Evolutionary conservation across 2,797 vertebrate genomes (phyloP), one percentile per base, ranked within the genome.

Genomic region (Myotis vivesi): DNA sequence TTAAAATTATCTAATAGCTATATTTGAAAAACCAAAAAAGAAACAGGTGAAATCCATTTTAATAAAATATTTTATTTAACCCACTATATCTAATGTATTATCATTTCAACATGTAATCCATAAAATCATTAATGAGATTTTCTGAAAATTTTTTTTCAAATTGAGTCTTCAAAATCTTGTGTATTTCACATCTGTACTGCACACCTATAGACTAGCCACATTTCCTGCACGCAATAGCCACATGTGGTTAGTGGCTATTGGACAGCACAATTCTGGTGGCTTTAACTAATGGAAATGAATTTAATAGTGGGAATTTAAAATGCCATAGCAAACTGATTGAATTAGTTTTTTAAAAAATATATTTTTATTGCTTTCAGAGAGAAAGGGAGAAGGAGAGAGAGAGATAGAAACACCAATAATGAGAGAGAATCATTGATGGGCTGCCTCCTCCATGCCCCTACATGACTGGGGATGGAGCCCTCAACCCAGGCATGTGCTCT

Each of bases 21-120:
- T 6, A 20, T 79, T 73, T 80, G 36, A 75, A 71, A 94, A 87
- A 84, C 16, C 44, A 46, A 92, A 92, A 93, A 92, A 46, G 30
- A 92, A 94, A 72, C 6, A 62, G 1, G 11, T 57, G 82, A 64
- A 66, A 57, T 75, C 71, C 3, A 62, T 86, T 73, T 87, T 72
- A 92, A 46, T 41, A 38, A 66, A 25, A 5, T 62, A 53, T 51
- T 92, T 95, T 66, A 72, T 83, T 84, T 89, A 88, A 73, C 3
- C 19, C 36, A 38, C 16, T n/a, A 44, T 86, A 51, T 23, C 13
- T 59, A 94, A 71, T n/a, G 53, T 36, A 44, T 33, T 91, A 68
- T 64, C 25, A 36, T 64, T 85, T 86, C 23, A 86, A 71, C 5
- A 69, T 33, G 41, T 44, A 69, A 82, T 49, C 46, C 68, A 51